A percentile compares a stretch with the other conserved stretches of the same genome.
Evolutionary conservation across 2,888 invertebrate species (phyloP).

Genomic region (Drosophila mayaguana): DNA sequence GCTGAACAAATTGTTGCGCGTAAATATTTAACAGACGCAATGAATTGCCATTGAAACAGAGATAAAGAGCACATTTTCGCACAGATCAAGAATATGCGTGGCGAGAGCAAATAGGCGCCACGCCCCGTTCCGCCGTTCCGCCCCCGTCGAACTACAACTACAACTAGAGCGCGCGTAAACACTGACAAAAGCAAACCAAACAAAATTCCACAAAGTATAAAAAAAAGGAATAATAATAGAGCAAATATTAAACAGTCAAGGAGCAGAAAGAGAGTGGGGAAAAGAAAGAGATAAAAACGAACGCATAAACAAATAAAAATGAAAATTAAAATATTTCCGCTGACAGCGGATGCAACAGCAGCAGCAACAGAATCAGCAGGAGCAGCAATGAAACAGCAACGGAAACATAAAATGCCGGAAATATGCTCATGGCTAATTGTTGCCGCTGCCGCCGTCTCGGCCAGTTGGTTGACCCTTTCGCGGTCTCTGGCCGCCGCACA

Average conservation of each 20-base stretch:
- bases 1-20: slow-evolving; percentile 67
- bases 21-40: slow-evolving; percentile 61
- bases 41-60: slow-evolving; percentile 53
- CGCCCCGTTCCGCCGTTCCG: no score
- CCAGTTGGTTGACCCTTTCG: slow-evolving; percentile 70
- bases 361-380: slow-evolving; percentile 20
- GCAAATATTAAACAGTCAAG: slow-evolving; percentile 8
- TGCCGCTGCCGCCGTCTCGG: slow-evolving; percentile 61
- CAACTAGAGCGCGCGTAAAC: slow-evolving; percentile 38
- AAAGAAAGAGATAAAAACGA: slow-evolving; percentile 9
- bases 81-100: slow-evolving; percentile 17
- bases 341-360: slow-evolving; percentile 67
- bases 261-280: background rate
- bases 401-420: slow-evolving; percentile 83
- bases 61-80: slow-evolving; percentile 31
- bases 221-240: background rate
- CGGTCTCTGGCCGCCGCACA: slow-evolving; percentile 62
- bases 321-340: slow-evolving; percentile 76
- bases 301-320: slow-evolving; percentile 59
- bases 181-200: slow-evolving; percentile 41
- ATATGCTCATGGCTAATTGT: slow-evolving; percentile 83
- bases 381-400: slow-evolving; percentile 72
- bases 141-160: slow-evolving; percentile 30
- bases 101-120: slow-evolving; percentile 13
- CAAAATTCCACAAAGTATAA: background rate